These are phyloP conservation scores for Mormoops blainvillei DNA, from an alignment of 2,113 vertebrate species.

Conservation along the genomic window DNA sequence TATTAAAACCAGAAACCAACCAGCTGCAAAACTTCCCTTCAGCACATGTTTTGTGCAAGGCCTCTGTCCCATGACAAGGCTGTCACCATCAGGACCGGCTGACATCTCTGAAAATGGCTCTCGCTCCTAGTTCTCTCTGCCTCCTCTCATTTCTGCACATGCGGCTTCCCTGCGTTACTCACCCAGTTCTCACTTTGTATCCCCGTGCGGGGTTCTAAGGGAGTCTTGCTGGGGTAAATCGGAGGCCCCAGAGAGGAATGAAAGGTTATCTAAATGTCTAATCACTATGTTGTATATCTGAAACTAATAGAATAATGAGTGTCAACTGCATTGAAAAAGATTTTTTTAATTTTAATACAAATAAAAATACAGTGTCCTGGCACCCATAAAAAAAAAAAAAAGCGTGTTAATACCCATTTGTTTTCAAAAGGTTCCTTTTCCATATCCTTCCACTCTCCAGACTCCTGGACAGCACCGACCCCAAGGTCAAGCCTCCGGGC, in stretches of 20 bases:
- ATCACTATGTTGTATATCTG: neutral
- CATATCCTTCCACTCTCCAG: neutral
- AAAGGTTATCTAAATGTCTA: neutral
- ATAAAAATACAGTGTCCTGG: neutral
- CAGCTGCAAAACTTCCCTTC: neutral
- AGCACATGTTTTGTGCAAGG: neutral
- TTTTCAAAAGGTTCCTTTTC: neutral
- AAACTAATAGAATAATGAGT: neutral
- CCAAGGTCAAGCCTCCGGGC: neutral
- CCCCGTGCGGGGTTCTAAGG: neutral
- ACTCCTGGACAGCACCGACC: neutral
- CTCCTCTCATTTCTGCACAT: neutral
- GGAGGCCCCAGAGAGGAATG: neutral
- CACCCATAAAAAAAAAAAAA: neutral
- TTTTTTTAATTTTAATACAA: too few species aligned
- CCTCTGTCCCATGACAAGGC: neutral
- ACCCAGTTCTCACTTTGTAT: accelerated
- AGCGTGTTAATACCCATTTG: neutral
- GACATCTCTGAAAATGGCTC: accelerated
- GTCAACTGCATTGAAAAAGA: neutral
- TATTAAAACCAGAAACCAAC: neutral
- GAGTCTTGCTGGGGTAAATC: neutral
- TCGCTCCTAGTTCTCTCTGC: neutral
- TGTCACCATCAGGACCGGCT: neutral
- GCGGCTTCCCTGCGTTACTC: neutral